These are phyloP conservation scores for Phyllotreta striolata DNA, from an alignment of 2,888 invertebrate species.

Conservation along the genomic window DNA sequence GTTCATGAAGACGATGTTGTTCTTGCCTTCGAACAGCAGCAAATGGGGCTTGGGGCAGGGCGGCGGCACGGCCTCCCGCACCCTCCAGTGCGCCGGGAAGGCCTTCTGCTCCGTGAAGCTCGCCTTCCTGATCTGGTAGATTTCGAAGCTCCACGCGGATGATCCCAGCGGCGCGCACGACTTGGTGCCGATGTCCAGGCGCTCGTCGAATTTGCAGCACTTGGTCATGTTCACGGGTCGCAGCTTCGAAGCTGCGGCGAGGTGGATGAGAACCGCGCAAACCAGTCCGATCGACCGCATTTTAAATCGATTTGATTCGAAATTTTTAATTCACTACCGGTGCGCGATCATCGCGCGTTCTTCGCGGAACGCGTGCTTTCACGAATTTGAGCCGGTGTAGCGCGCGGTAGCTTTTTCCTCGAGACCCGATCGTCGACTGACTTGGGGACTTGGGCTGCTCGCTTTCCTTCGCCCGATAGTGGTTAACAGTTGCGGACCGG, in stretches of 20 bases:
- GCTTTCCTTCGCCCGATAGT: slow-evolving; percentile 44
- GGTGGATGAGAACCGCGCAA: slow-evolving; percentile 20
- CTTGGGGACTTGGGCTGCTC: no score
- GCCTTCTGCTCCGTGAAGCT: slow-evolving; percentile 7
- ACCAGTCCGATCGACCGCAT: slow-evolving; percentile 12
- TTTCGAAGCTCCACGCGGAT: slow-evolving; percentile 45
- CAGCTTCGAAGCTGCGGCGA: slow-evolving; percentile 11
- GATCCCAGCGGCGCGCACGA: slow-evolving; percentile 42
- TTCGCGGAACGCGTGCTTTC: slow-evolving; percentile 33
- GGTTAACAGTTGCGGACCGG: slow-evolving; percentile 47
- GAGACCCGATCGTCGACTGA: slow-evolving; percentile 44
- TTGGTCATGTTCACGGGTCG: slow-evolving; percentile 50
- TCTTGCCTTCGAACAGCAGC: slow-evolving; percentile 49
- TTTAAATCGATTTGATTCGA: no score
- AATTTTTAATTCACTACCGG: no score
- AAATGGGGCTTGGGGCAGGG: slow-evolving; percentile 51
- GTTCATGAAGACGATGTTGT: slow-evolving; percentile 64
- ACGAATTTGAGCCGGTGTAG: slow-evolving; percentile 11
- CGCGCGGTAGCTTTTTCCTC: slow-evolving; percentile 9
- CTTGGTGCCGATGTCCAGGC: slow-evolving; percentile 42
- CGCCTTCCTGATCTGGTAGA: slow-evolving; percentile 3
- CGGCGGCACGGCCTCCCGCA: slow-evolving; percentile 59
- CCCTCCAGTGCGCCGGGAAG: slow-evolving; percentile 60
- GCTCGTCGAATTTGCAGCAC: slow-evolving; percentile 50
- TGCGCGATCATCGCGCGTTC: slow-evolving; percentile 10